Base-by-base conservation (phyloP, 2,888 invertebrate genomes). In the Aradus depressus region DNA sequence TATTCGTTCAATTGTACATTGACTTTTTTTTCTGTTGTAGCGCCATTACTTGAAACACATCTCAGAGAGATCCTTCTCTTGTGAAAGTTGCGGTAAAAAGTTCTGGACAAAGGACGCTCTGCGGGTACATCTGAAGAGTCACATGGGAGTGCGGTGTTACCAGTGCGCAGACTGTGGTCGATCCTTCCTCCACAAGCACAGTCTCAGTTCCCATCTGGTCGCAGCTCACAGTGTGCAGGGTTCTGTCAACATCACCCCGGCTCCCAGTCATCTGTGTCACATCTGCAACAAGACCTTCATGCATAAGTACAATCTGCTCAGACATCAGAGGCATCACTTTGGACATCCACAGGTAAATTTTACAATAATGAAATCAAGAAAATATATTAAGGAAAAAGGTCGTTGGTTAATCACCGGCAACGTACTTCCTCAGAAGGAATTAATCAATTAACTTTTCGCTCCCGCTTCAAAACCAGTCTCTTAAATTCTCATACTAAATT, bases 91-190 rank as follows among this genome's bases (percentile, higher is more conserved):
- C 61, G 74, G 73, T 2, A 74, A 73, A 58, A 69, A 71, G 1
- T 75, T 75, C 60, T 72, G 72, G 54, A 67, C 73, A 14, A 60
- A 72, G 41, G 70, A 72, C 3, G 72, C 73, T 58, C 72, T 75
- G 44, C 65, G 69, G 18, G 65, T 72, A 21, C 76, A 76, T 55
- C 70, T 67, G 52, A 68, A 71, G 1, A 73, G 72, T 54, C 75
- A 75, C 61, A 73, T 72, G 1, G 74, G 74, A 50, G 72, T 74
- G 58, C 68, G 72, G 59, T 72, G 71, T 38, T 71, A 68, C 58
- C 68, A 67, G 4, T 75, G 75, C 52, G 69, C 71, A 4, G 70
- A 73, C 0, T 75, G 75, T 54, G 72, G 72, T 1, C 75, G 74
- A 57, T 64, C 72, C 6, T 76, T 75, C 55, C 73, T 72, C 45